Evolutionary conservation across 2,797 vertebrate species (phyloP).

Genomic region (Onychomys arenicola): DNA sequence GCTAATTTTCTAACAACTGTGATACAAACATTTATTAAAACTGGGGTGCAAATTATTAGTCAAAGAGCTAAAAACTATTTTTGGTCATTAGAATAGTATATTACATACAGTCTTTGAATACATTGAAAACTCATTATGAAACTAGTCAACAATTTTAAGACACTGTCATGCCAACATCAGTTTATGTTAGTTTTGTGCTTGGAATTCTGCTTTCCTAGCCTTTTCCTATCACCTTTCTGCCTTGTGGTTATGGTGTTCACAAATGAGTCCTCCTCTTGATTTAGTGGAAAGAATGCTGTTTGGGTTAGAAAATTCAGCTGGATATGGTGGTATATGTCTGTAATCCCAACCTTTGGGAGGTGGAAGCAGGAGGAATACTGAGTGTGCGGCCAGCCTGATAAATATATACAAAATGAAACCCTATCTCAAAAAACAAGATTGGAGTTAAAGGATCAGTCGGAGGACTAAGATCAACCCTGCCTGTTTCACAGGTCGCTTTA

Average conservation of each 20-base stretch:
- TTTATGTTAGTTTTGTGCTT: constrained; percentile 36
- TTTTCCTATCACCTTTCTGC: not conserved
- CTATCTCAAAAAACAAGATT: not conserved
- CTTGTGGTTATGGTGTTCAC: not conserved
- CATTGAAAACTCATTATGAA: constrained; percentile 20
- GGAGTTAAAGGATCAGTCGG: not conserved
- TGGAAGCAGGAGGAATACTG: not conserved
- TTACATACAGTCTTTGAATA: not conserved
- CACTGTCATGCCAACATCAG: not conserved
- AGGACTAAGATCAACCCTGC: not conserved
- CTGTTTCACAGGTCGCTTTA: not conserved
- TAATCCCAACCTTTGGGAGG: not conserved
- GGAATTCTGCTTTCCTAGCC: not conserved
- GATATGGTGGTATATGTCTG: not conserved
- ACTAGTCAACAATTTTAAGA: not conserved
- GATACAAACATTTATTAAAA: not conserved
- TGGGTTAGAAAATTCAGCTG: not conserved
- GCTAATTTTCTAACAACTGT: not conserved
- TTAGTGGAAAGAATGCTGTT: not conserved
- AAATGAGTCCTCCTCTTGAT: not conserved
- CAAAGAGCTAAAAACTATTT: not conserved
- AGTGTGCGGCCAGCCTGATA: not conserved
- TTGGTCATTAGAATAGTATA: not conserved
- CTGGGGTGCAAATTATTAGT: not conserved
- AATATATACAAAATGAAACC: not conserved